Base-by-base conservation (phyloP, 2,888 invertebrate species). In the Agrochola lota region DNA sequence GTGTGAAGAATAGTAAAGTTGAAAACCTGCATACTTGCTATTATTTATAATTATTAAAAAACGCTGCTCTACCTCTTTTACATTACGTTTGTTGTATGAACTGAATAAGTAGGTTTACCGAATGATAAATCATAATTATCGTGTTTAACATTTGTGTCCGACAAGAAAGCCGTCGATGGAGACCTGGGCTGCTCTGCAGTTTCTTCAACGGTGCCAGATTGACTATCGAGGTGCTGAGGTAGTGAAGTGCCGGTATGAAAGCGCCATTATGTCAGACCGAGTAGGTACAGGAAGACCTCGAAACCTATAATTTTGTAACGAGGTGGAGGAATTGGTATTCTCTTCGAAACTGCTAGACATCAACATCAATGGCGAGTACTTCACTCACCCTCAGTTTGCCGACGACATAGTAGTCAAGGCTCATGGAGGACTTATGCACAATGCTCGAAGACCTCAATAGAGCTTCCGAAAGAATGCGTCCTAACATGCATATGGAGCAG, bases 1-100 rank as follows among this genome's bases (percentile, higher is more conserved):
- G 73, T 78, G 72, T 60, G 43, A 46, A 62, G 12, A 62, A 35
- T 15, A 26, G 30, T n/a, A n/a, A n/a, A n/a, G 17, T 71, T 60
- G 12, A n/a, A 46, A 52, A 78, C 20, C 8, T 78, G 1, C 9
- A 49, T n/a, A 57, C 17, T 66, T 77, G 23, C 5, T n/a, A 15
- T 52, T 43, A 20, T 6, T 17, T 52, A 52, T 17, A 59, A 59
- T 43, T 26, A 17, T 26, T 12, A 49, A 59, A 20, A 59, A 69
- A n/a, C 8, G 1, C 30, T 40, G 0, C 2, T 23, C 6, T 23
- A 11, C 3, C 1, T 17, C 11, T 12, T 6, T 40, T 17, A 11
- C 23, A 7, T 15, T 40, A 73, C 15, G 20, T 74, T 46, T 20
- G 20, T 20, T 35, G n/a, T n/a, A n/a, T 9, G 7, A 35, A 57